Evolutionary conservation across 1,140 invertebrate species (phyloP), one percentile per base, ranked within the genome.

Genomic region (Sweltsa coloradensis): DNA sequence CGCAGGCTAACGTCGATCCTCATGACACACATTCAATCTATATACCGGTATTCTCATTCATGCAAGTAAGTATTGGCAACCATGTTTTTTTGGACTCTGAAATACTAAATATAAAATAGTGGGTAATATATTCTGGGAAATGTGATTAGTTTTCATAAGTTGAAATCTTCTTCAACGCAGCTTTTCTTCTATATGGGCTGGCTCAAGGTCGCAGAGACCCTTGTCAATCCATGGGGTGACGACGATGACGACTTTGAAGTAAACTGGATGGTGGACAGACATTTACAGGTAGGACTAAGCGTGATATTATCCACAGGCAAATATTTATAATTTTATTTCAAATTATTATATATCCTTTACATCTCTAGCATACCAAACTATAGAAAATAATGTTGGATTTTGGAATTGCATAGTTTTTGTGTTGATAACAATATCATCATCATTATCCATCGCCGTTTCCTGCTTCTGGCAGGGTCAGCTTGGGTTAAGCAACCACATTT

Each of bases 211-310:
- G 70, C 70, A 11, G 69, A 72, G 53, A 58, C 64, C 18, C 53
- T 72, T 37, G 61, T 71, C 2, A 73, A 73, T 58, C 71, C 72
- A 0, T 79, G 76, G 57, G 76, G 76, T 3, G 73, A 76, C 58
- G 75, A 78, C 57, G 75, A 78, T 49, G 75, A 78, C 54, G 75
- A 78, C 56, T 78, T 72, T 64, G 75, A 78, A 51, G 55, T 68
- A 5, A 71, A 69, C 49, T 69, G 64, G 60, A 54, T 70, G 16
- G 60, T 71, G 34, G 68, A 71, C 48, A 53, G 68, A 48, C 61
- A 69, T 54, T 53, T 70, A 18, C 60, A 64, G 46, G 57, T 66
- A 19, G 41, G 37, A 19, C 11, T 19, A 34, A 13, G 16, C 13
- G 11, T 47, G 16, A 39, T 42, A 27, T 47, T 52, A 56, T 50